These are phyloP conservation scores for Centrocercus urophasianus DNA, from an alignment of 2,113 vertebrate species.

Conservation along the genomic window DNA sequence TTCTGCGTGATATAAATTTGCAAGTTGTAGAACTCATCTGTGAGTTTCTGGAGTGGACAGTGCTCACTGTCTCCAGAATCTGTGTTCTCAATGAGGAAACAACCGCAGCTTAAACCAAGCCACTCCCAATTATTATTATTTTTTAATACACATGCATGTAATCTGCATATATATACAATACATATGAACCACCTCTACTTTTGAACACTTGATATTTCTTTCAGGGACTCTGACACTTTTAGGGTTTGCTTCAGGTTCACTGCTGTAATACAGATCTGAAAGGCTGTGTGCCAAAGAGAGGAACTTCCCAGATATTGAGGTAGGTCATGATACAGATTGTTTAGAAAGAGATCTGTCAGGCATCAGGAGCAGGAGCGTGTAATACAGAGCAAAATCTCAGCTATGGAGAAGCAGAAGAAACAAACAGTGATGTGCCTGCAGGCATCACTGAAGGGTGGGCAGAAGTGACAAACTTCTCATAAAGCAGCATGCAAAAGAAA, in stretches of 20 bases:
- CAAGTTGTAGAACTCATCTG: neutral
- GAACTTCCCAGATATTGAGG: neutral
- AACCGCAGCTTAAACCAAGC: neutral
- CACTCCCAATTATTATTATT: neutral
- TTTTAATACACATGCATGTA: neutral
- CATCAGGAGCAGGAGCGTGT: neutral
- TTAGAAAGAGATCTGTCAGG: neutral
- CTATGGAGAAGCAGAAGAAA: neutral
- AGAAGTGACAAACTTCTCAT: neutral
- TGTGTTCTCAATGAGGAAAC: neutral
- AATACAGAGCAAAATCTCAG: neutral
- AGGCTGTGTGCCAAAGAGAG: neutral
- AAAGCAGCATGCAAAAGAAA: neutral
- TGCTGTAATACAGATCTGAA: rapidly evolving
- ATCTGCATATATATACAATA: neutral
- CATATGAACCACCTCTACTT: neutral
- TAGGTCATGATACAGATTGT: rapidly evolving
- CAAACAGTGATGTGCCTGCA: neutral
- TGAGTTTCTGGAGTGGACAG: neutral
- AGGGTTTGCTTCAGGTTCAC: neutral
- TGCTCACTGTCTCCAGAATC: neutral
- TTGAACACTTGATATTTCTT: neutral
- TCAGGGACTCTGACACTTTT: too few species aligned
- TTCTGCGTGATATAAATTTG: neutral
- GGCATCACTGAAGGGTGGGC: neutral